Base-by-base conservation (phyloP, 1,140 invertebrate species). In the Antheraea pernyi region DNA sequence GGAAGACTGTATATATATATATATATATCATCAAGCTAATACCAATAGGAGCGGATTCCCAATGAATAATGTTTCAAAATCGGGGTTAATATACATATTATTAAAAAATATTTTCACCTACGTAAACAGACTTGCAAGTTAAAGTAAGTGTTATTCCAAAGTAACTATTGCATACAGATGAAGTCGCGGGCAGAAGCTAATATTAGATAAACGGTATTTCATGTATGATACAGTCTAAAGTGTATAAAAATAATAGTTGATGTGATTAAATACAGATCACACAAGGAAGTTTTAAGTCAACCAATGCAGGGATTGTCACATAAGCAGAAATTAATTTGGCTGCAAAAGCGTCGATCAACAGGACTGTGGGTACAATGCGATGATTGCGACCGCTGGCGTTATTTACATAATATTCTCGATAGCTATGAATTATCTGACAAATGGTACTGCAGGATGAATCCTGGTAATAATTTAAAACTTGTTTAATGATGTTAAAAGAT, bases 371-470 rank as follows among this genome's bases (percentile, higher is more conserved):
- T 94, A 1, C 92, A 94, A 65, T 96, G 95, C 75, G 90, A 91
- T 58, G 81, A 79, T 6, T 96, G 95, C 78, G 77, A 92, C 69
- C 94, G 94, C 69, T 95, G 93, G 93, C 91, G 95, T 48, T 94
- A 93, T 67, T 72, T 94, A 5, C 79, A 91, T 0, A 65, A 93
- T 53, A 86, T 94, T 7, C 84, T 94, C 9, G 95, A 96, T 84
- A 94, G 94, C 3, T 67, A 92, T 22, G 89, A 94, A 59, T 77
- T 96, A 30, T 95, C 95, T 11, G 83, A 93, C 7, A 88, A 91
- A 39, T 96, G 95, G 95, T 94, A 90, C 74, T 96, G 95, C 75
- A 72, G 86, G 30, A 94, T 95, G 94, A 95, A 95, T 78, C 76
- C 86, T 81, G 93, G 94, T 95, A 79, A 74, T 76, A 70, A 63